phyloP scores from a whole-genome alignment of 92 coral and sea anemone species.

The Hydrozoanthus gracilis region DNA sequence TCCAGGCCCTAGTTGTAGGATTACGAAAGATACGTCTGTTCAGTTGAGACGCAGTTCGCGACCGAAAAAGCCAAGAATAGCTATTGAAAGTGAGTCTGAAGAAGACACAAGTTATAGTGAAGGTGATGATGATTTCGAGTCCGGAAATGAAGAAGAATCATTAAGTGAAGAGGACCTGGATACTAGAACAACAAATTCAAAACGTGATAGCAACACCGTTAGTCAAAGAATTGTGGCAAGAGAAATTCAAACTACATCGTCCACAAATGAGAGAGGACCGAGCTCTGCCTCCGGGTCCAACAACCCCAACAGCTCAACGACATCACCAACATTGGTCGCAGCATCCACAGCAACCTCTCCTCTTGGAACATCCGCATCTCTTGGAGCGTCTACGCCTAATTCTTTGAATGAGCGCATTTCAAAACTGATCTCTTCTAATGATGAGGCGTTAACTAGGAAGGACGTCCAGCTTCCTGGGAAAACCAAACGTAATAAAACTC shows the following conservation, averaged over 20 bases:
- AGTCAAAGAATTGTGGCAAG: background rate
- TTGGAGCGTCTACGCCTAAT: background rate
- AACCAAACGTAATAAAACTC: background rate
- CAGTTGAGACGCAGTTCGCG: slow-evolving; percentile 30
- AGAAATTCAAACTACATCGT: background rate
- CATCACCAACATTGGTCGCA: no score
- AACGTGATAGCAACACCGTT: background rate
- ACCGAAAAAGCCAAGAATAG: slow-evolving; percentile 14
- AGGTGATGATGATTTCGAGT: background rate
- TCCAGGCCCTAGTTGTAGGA: background rate
- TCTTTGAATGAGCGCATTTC: slow-evolving; percentile 33
- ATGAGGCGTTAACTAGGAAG: slow-evolving; percentile 23
- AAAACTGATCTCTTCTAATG: slow-evolving; percentile 31
- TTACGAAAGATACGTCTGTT: background rate
- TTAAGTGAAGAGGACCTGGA: slow-evolving; percentile 5
- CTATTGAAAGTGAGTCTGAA: slow-evolving; percentile 9
- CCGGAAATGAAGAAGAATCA: background rate
- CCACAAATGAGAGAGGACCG: background rate
- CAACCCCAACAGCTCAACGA: background rate
- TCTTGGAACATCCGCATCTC: background rate
- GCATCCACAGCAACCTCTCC: no score
- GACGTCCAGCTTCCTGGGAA: slow-evolving; percentile 15
- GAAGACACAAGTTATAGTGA: slow-evolving; percentile 20
- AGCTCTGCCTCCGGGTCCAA: background rate
- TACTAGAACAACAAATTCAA: background rate